These are phyloP conservation scores for Metopolophium dirhodum DNA, from an alignment of 1,140 invertebrate species.

Conservation along the genomic window DNA sequence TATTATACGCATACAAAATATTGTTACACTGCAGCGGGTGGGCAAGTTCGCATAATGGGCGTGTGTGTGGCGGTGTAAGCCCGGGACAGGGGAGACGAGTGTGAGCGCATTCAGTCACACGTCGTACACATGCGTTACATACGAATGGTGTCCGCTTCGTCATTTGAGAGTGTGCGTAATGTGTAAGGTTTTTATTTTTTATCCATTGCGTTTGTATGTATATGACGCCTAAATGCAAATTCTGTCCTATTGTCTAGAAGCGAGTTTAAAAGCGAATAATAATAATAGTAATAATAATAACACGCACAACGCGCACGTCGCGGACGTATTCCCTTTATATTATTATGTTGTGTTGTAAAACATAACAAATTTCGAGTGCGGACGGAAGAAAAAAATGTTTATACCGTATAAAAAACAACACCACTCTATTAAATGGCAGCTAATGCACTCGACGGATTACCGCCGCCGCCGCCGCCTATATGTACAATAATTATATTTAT, in stretches of 20 bases:
- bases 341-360: neutral
- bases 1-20: neutral
- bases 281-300: conserved; percentile 29
- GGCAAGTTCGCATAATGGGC: neutral
- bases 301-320: neutral
- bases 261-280: conserved; percentile 3
- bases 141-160: neutral
- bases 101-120: conserved; percentile 20
- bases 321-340: neutral
- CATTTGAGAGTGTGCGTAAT: neutral
- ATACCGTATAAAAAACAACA: neutral
- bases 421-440: neutral
- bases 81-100: neutral
- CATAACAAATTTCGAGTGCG: neutral
- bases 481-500: neutral
- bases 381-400: neutral
- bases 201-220: neutral
- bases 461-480: neutral
- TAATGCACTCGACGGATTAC: conserved; percentile 21
- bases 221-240: conserved; percentile 16
- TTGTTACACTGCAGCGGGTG: neutral
- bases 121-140: neutral
- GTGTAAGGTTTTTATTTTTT: neutral
- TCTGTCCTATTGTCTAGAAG: conserved; percentile 4
- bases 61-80: neutral